phyloP scores from a whole-genome alignment of 2,113 vertebrate genomes.

The Crotophaga sulcirostris region DNA sequence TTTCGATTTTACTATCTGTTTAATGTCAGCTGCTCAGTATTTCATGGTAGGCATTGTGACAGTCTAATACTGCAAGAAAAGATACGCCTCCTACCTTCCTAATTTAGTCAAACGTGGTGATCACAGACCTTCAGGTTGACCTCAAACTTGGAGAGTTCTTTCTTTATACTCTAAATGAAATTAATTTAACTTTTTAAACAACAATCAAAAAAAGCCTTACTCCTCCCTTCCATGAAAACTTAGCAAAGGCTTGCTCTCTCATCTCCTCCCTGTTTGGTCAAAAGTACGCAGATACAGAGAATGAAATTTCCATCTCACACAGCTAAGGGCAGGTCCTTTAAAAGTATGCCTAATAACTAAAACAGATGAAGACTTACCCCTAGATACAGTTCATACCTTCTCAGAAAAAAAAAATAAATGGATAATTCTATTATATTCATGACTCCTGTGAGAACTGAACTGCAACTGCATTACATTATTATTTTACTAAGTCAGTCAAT shows the following conservation, averaged over 20 bases:
- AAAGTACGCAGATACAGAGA: background rate
- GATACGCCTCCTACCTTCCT: background rate
- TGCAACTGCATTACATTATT: background rate
- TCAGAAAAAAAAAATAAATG: background rate
- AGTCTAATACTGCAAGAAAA: background rate
- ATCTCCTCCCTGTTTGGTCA: background rate
- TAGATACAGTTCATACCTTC: background rate
- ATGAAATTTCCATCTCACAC: background rate
- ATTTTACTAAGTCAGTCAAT: background rate
- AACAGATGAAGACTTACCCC: background rate
- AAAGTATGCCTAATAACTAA: background rate
- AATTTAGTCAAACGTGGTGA: background rate
- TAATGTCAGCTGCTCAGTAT: background rate
- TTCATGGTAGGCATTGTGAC: background rate
- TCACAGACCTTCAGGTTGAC: background rate
- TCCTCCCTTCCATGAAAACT: rapidly evolving
- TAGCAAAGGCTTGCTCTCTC: background rate
- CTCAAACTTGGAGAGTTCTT: background rate
- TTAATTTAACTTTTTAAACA: background rate
- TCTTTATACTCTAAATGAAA: background rate
- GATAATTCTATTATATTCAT: background rate
- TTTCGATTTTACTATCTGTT: slow-evolving; percentile 11
- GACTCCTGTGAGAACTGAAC: background rate
- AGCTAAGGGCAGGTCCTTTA: background rate
- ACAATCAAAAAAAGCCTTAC: background rate